A percentile compares a stretch with the other conserved stretches of the same genome.
These are phyloP conservation scores for Oreochromis grahami DNA, from an alignment of 2,797 vertebrate species.

Conservation along the genomic window DNA sequence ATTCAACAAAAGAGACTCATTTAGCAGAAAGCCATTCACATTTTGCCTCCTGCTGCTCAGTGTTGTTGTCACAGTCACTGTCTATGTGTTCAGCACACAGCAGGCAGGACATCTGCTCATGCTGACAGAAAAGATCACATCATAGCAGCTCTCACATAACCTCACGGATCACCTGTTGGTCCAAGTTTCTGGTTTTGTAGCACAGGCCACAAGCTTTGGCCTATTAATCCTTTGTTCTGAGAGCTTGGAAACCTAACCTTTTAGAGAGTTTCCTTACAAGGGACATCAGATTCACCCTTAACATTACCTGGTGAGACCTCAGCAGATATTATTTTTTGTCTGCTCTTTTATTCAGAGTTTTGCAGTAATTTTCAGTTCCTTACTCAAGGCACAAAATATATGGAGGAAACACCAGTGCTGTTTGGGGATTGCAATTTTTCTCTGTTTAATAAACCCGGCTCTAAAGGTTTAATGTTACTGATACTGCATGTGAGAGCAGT, in stretches of 20 bases:
- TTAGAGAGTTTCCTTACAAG: neutral
- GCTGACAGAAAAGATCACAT: slow-evolving; percentile 40
- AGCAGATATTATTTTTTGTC: neutral
- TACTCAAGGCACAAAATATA: neutral
- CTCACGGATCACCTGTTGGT: slow-evolving; percentile 17
- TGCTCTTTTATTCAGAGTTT: neutral
- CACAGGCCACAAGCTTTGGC: neutral
- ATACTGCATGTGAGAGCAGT: neutral
- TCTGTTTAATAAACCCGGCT: neutral
- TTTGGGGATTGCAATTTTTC: neutral
- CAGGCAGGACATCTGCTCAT: neutral
- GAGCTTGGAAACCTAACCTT: neutral
- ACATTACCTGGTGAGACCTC: neutral
- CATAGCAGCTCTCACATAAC: slow-evolving; percentile 3
- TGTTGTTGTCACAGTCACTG: neutral
- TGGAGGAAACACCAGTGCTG: neutral
- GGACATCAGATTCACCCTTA: neutral
- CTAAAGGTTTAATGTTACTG: neutral
- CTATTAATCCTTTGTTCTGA: neutral
- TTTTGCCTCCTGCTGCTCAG: neutral
- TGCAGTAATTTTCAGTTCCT: neutral
- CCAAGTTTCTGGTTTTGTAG: neutral
- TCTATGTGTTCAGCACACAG: neutral
- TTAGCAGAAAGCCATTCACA: neutral
- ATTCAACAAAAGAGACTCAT: neutral